These are phyloP conservation scores for Acrobasis consociella DNA, from an alignment of 2,888 invertebrate species.

Conservation along the genomic window DNA sequence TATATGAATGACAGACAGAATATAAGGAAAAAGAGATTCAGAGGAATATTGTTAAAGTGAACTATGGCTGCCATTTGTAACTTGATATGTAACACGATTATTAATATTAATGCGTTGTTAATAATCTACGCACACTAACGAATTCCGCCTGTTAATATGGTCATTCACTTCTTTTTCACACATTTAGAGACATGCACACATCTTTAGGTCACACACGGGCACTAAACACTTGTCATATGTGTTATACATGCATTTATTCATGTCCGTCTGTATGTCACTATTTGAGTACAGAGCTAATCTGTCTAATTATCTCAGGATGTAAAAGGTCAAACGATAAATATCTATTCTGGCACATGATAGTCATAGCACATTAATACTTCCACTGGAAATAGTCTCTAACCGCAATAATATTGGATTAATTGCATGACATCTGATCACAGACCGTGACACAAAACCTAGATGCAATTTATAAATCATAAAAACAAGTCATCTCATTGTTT, in stretches of 20 bases:
- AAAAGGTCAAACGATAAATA: slow-evolving; percentile 9
- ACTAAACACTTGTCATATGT: slow-evolving; percentile 8
- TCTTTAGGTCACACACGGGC: slow-evolving; percentile 36
- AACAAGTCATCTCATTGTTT: slow-evolving; percentile 22
- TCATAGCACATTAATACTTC: not conserved
- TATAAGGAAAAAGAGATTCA: not conserved
- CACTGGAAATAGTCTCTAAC: not conserved
- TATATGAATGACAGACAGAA: no score
- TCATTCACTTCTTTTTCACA: slow-evolving; percentile 79
- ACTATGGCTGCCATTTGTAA: not conserved
- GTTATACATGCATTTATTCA: slow-evolving; percentile 7
- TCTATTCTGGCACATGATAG: not conserved
- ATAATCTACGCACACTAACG: slow-evolving; percentile 21
- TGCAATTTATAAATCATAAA: not conserved
- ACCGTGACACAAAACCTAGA: not conserved
- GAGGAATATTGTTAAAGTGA: not conserved
- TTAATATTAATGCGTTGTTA: not conserved
- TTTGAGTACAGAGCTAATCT: slow-evolving; percentile 2
- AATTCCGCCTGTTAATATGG: slow-evolving; percentile 45
- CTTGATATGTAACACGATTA: not conserved
- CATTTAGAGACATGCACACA: slow-evolving; percentile 54
- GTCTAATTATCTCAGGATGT: slow-evolving; percentile 1
- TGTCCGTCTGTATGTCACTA: slow-evolving; percentile 4
- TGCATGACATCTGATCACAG: not conserved
- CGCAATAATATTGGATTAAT: not conserved